Conservation (phyloP, 2,797 vertebrate species). For the Nasua narica region DNA sequence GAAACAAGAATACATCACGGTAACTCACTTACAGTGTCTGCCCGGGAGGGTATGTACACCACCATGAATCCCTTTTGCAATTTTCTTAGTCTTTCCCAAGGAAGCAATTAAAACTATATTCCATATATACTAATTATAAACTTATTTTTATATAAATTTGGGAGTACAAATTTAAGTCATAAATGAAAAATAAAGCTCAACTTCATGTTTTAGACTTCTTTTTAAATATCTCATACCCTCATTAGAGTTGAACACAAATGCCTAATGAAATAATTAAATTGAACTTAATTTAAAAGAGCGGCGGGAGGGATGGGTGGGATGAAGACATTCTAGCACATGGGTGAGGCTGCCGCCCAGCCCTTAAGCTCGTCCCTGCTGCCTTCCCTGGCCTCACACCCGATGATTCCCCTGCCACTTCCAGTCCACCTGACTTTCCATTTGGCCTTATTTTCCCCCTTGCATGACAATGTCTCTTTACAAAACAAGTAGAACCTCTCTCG, state of each 20-base stretch:
- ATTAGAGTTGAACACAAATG: background rate
- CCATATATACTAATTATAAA: background rate
- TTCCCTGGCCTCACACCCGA: background rate
- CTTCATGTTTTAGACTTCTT: background rate
- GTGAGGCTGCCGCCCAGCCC: background rate
- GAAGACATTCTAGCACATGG: background rate
- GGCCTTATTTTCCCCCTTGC: background rate
- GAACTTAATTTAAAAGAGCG: background rate
- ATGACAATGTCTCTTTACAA: background rate
- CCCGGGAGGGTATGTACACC: background rate
- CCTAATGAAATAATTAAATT: background rate
- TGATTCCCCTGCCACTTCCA: background rate
- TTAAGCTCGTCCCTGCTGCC: background rate
- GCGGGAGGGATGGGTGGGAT: background rate
- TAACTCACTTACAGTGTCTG: background rate
- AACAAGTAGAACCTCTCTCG: background rate
- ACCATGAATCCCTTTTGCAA: background rate
- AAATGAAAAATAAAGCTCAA: background rate
- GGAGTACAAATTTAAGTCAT: background rate
- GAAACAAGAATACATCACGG: background rate
- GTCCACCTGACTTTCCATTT: slow-evolving; percentile 20
- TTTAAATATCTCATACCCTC: background rate
- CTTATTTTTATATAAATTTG: slow-evolving; percentile 7
- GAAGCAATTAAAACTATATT: slow-evolving; percentile 46
- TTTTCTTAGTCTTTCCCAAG: slow-evolving; percentile 16